These are phyloP conservation scores for Drosophila limbata DNA, from an alignment of 2,888 invertebrate genomes.

Conservation along the genomic window DNA sequence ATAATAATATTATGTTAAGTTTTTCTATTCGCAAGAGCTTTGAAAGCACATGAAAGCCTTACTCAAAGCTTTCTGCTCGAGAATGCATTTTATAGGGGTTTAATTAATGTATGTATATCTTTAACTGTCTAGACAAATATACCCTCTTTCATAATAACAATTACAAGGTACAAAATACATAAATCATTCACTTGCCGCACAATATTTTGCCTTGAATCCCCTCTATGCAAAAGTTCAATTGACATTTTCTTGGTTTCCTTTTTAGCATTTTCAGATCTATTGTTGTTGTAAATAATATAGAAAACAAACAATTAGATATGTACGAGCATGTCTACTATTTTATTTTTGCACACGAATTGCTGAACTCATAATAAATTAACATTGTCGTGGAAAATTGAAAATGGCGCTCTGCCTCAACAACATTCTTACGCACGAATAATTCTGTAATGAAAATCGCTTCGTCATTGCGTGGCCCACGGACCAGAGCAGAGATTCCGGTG, in stretches of 20 bases:
- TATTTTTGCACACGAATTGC: constrained; percentile 78
- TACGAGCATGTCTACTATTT: constrained; percentile 33
- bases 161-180: constrained; percentile 27
- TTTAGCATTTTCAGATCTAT: constrained; percentile 1
- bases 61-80: background rate
- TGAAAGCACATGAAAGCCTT: background rate
- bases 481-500: constrained; percentile 38
- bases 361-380: constrained; percentile 79
- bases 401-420: constrained; percentile 64
- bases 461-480: constrained; percentile 36
- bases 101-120: background rate
- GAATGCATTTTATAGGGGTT: background rate
- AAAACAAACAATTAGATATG: constrained; percentile 43
- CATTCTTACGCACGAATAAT: constrained; percentile 81
- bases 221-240: constrained; percentile 55
- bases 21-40: background rate
- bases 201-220: background rate
- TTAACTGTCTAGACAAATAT: background rate
- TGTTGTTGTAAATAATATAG: constrained; percentile 23
- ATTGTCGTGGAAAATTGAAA: constrained; percentile 72
- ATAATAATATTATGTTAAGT: background rate
- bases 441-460: constrained; percentile 74
- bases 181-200: constrained; percentile 35
- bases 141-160: background rate
- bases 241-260: constrained; percentile 50